Evolutionary conservation across 1,140 invertebrate species (phyloP), one percentile per base, ranked within the genome.

Genomic region (Sarcophaga peregrina): DNA sequence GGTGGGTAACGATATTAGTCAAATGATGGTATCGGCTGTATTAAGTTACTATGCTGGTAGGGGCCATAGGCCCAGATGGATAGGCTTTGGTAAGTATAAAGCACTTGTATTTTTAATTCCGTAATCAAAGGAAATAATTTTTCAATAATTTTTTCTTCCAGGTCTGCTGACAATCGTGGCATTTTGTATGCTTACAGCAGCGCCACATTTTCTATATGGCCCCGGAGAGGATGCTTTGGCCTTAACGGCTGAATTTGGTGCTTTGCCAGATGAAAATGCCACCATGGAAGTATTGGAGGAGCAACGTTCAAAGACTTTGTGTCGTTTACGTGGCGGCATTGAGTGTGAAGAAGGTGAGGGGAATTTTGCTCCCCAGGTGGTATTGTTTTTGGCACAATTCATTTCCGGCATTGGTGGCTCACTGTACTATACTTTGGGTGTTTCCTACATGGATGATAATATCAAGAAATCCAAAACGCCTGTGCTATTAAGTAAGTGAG

Each of bases 131-230:
- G 87, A 94, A 87, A 95, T 50, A 17, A 74, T 13, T 3, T 11
- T 68, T 62, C 17, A 52, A n/a, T 48, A 80, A 9, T 81, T 37
- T 58, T 25, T 47, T 75, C 46, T 0, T 0, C 10, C 47, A 85
- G 95, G 95, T 20, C 92, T 95, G 78, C 92, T 94, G 58, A 93
- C 93, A 45, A 94, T 95, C 8, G 94, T 94, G 0, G 73, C 93
- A 0, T 95, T 94, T 85, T 95, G 95, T 87, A 91, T 95, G 82
- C 85, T 96, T 81, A 94, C 93, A 80, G 94, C 94, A 73, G 85
- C 94, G 0, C 95, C 95, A 4, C 95, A 96, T 85, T 92, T 95
- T 81, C 89, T 96, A 5, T 96, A 95, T 84, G 95, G 95, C 0
- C 92, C 94, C 17, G 94, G 95, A 2, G 91, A 94, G 20, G 94